Evolutionary conservation across 2,888 invertebrate species (phyloP).

Genomic region (Tupiocoris notatus): DNA sequence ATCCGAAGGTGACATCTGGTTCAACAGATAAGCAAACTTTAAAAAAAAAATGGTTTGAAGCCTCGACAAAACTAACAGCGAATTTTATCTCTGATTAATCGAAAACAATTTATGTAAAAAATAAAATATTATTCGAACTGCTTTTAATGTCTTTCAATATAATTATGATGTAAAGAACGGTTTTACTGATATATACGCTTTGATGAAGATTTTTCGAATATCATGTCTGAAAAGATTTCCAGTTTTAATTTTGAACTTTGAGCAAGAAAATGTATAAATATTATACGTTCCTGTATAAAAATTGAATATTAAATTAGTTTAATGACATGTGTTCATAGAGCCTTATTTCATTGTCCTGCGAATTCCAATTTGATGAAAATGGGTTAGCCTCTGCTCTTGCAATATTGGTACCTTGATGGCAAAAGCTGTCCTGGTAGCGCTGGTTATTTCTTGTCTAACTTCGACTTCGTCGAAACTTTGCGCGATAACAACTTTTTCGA

Average conservation of each 20-base stretch:
- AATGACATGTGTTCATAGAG: no score
- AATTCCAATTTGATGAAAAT: no score
- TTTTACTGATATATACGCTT: neutral
- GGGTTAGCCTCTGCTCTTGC: no score
- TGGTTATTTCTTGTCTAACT: neutral
- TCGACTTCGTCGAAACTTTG: neutral
- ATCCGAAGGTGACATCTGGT: constrained; percentile 40
- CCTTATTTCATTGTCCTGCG: no score
- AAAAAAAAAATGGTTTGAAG: no score
- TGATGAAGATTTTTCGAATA: neutral
- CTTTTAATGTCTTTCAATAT: neutral
- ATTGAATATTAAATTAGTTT: no score
- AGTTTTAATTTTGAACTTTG: no score
- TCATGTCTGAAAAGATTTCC: no score
- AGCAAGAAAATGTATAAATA: no score
- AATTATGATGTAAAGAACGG: neutral
- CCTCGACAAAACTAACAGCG: neutral
- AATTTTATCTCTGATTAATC: neutral
- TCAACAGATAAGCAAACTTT: constrained; percentile 33
- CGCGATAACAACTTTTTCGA: neutral
- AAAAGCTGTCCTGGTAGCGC: no score
- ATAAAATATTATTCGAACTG: neutral
- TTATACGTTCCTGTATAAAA: no score
- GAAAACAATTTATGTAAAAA: neutral
- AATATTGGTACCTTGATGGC: no score